phyloP scores from a whole-genome alignment of 2,797 vertebrate species.

The Hoplostethus mediterraneus region DNA sequence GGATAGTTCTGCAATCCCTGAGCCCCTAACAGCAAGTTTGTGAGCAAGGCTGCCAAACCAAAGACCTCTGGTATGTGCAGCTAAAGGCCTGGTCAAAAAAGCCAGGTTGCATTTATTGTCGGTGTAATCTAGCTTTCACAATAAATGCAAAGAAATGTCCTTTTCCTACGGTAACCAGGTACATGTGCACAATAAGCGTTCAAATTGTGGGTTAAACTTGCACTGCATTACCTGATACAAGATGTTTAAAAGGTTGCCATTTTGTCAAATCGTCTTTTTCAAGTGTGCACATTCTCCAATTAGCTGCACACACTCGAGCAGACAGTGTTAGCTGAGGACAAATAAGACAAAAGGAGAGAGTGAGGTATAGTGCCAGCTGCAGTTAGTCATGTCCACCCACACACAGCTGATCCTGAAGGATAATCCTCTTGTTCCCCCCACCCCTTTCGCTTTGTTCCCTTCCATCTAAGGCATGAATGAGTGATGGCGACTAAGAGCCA shows the following conservation, averaged over 20 bases:
- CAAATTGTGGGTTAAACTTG: background rate
- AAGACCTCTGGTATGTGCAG: too few species aligned
- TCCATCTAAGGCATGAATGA: slow-evolving; percentile 63
- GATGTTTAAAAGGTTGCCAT: background rate
- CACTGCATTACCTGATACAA: background rate
- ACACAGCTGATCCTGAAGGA: slow-evolving; percentile 83
- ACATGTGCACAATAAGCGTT: slow-evolving; percentile 4
- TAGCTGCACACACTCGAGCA: slow-evolving; percentile 32
- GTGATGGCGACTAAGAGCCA: slow-evolving; percentile 45
- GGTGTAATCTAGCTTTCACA: too few species aligned
- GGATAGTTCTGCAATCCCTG: too few species aligned
- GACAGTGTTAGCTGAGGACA: slow-evolving; percentile 44
- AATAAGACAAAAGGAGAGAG: slow-evolving; percentile 21
- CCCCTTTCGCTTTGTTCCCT: slow-evolving; percentile 50
- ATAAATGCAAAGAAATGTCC: too few species aligned
- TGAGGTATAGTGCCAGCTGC: slow-evolving; percentile 63
- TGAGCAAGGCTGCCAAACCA: too few species aligned
- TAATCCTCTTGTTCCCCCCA: slow-evolving; percentile 61
- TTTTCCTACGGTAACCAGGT: too few species aligned
- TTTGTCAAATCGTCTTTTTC: background rate
- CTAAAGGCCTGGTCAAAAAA: too few species aligned
- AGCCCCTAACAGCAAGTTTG: too few species aligned
- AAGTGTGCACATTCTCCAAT: slow-evolving; percentile 35
- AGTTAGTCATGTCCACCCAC: slow-evolving; percentile 81
- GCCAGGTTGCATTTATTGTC: too few species aligned